A percentile compares a stretch with the other conserved stretches of the same genome.
These are phyloP conservation scores for Nicator chloris DNA, from an alignment of 2,113 vertebrate species.

Conservation along the genomic window DNA sequence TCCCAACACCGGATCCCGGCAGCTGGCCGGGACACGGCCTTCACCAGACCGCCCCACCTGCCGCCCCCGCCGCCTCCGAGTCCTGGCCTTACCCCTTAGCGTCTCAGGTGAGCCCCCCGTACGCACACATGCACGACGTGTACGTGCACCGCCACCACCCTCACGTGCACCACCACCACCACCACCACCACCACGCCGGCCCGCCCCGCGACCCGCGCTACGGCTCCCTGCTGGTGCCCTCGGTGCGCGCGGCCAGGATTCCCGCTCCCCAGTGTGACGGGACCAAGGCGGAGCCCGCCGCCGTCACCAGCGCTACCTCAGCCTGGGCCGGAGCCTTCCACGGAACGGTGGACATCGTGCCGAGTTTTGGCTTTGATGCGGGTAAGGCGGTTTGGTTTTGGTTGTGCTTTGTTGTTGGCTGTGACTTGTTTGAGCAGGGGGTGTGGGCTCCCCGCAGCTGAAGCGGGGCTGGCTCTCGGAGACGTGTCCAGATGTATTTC, in stretches of 20 bases:
- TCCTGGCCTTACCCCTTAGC: slow-evolving; percentile 91
- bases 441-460: not conserved
- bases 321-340: slow-evolving; percentile 88
- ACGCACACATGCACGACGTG: slow-evolving; percentile 88
- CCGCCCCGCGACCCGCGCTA: slow-evolving; percentile 85
- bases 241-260: slow-evolving; percentile 79
- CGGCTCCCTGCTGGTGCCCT: slow-evolving; percentile 85
- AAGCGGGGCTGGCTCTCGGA: not conserved
- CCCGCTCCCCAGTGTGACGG: slow-evolving; percentile 78
- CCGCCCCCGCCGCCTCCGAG: slow-evolving; percentile 78
- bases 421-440: not conserved
- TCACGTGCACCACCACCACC: slow-evolving; percentile 80
- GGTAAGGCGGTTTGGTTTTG: slow-evolving; percentile 65
- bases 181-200: slow-evolving; percentile 82
- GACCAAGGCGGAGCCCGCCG: slow-evolving; percentile 83
- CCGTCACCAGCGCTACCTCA: slow-evolving; percentile 76
- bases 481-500: not conserved
- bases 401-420: rapidly evolving
- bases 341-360: slow-evolving; percentile 86
- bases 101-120: slow-evolving; percentile 83
- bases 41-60: slow-evolving; percentile 80
- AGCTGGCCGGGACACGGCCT: slow-evolving; percentile 87
- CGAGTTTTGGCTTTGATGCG: slow-evolving; percentile 84
- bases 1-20: slow-evolving; percentile 79
- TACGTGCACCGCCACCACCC: slow-evolving; percentile 85